Evolutionary conservation across 2,888 invertebrate species (phyloP), one percentile per base, ranked within the genome.

Genomic region (Drosophila rellima): DNA sequence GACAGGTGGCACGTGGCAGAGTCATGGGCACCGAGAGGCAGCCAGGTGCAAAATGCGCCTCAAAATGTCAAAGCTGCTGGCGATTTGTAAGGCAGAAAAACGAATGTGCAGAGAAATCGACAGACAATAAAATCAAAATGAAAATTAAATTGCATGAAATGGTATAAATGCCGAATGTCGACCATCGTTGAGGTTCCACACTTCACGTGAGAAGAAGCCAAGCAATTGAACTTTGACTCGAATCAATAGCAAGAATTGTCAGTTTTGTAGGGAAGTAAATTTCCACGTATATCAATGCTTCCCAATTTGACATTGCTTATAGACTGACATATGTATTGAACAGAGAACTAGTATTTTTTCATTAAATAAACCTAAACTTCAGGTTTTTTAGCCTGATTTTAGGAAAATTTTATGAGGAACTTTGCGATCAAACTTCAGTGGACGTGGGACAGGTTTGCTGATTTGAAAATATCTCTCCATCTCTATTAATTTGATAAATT

Each of bases 11-110:
- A 59, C 35, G 56, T 39, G 31, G 48, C 23, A 35, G 44, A 56
- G 20, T 18, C 15, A 44, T 40, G 52, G 63, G 17, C 45, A 55
- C 15, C 33, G 48, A 20, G 15, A 40, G 48, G 31, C 20, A 33
- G 52, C 62, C 88, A 89, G 84, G 75, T 89, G 85, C 78, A 81
- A 87, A 85, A 74, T 81, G 84, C 82, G 77, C 84, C 74, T 71
- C 48, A 50, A 89, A 82, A 89, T 87, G 89, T 84, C 87, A 89
- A 87, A 83, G 80, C 84, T 71, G 73, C 77, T 85, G 70, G 70
- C 76, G 69, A 65, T 74, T 75, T 70, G 65, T 68, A 66, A 2
- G n/a, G 60, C 81, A 52, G 56, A 56, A 50, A 52, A 42, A 40
- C 40, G 52, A 52, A 51, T 23, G 42, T 40, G 50, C 23, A 31